Evolutionary conservation across 2,888 invertebrate species (phyloP).

Genomic region (Tanypteryx hageni): DNA sequence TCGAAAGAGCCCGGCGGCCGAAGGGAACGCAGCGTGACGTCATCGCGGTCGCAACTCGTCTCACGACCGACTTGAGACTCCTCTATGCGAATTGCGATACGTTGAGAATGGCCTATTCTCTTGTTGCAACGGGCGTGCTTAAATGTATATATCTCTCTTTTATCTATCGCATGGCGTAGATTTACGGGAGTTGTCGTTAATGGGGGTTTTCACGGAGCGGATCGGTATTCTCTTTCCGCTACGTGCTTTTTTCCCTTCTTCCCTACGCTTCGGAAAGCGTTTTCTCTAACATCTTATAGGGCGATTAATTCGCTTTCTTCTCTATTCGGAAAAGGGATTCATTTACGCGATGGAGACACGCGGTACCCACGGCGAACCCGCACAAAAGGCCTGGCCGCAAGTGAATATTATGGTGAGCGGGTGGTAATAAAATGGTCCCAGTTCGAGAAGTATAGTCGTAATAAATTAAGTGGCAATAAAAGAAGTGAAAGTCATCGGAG

Average conservation of each 20-base stretch:
- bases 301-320: background rate
- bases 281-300: background rate
- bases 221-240: constrained; percentile 6
- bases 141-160: background rate
- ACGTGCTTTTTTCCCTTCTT: background rate
- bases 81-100: background rate
- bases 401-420: background rate
- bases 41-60: constrained; percentile 38
- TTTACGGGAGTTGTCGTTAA: constrained; percentile 24
- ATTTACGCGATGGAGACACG: background rate
- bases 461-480: constrained; percentile 11
- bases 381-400: background rate
- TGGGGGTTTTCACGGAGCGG: background rate
- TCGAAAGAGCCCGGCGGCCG: background rate
- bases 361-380: background rate
- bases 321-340: background rate
- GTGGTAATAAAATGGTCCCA: background rate
- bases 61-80: constrained; percentile 33
- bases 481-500: background rate
- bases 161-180: background rate
- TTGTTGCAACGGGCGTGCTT: background rate
- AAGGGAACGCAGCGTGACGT: constrained; percentile 17
- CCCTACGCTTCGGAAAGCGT: background rate
- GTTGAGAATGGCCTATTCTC: background rate
- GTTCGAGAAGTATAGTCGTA: background rate